Percentiles rank a stretch among this genome's conserved stretches.
Evolutionary conservation across 2,888 invertebrate genomes (phyloP).

Genomic region (Arenicola marina): DNA sequence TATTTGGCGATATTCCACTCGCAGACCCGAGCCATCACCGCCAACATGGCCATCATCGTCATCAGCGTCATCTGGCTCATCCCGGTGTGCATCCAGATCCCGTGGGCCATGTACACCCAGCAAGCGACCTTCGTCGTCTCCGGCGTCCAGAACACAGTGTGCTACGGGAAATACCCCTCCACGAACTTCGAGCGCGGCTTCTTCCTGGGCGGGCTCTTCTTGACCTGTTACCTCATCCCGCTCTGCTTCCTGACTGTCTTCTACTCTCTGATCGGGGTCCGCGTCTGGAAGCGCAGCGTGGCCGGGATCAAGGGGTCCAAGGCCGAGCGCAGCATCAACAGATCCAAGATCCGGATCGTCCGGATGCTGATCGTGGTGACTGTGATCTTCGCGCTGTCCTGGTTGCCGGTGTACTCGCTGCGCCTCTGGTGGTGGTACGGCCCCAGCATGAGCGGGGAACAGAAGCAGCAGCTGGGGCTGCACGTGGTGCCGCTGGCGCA

Average conservation of each 20-base stretch:
- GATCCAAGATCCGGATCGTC: constrained; percentile 90
- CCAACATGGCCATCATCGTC: constrained; percentile 66
- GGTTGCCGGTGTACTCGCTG: constrained; percentile 89
- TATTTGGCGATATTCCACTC: constrained; percentile 28
- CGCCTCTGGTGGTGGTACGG: constrained; percentile 75
- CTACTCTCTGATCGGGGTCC: constrained; percentile 89
- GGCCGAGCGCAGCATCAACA: constrained; percentile 64
- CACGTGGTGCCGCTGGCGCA: constrained; percentile 83
- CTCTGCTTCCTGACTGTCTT: constrained; percentile 89
- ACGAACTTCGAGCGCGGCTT: constrained; percentile 68
- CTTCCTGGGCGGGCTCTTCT: constrained; percentile 85
- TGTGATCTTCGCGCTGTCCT: constrained; percentile 88
- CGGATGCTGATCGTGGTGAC: constrained; percentile 94
- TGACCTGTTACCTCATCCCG: constrained; percentile 88
- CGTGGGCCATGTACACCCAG: constrained; percentile 80
- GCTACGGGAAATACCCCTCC: constrained; percentile 12
- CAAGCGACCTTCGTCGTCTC: constrained; percentile 12
- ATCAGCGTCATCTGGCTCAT: constrained; percentile 89
- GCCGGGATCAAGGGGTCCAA: constrained; percentile 79
- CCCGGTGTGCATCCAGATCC: constrained; percentile 81
- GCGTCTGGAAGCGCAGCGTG: constrained; percentile 76
- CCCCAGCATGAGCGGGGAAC: constrained; percentile 3
- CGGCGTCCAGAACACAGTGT: constrained; percentile 7
- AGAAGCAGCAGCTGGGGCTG: constrained; percentile 15
- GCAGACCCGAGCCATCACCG: constrained; percentile 11